phyloP scores from a whole-genome alignment of 2,888 invertebrate species.

The Acleris literana region DNA sequence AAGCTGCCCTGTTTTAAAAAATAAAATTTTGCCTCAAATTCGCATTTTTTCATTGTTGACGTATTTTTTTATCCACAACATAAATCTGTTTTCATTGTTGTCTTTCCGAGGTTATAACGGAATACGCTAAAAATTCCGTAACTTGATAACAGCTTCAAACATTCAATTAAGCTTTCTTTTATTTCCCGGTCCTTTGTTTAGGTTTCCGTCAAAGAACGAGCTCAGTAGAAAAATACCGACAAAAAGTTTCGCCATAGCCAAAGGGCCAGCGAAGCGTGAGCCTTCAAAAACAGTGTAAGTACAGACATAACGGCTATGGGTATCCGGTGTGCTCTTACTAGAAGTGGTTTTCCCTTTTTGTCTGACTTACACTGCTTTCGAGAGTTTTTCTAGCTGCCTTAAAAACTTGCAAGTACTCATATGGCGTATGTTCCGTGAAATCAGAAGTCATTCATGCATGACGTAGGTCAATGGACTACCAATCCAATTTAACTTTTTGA shows the following conservation, averaged over 20 bases:
- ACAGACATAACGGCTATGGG: slow-evolving; percentile 29
- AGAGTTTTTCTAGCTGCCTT: slow-evolving; percentile 2
- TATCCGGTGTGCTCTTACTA: slow-evolving; percentile 17
- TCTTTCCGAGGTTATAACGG: slow-evolving; percentile 35
- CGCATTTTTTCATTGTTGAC: not conserved
- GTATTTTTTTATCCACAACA: slow-evolving; percentile 11
- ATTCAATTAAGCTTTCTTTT: slow-evolving; percentile 65
- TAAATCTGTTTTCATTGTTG: slow-evolving; percentile 21
- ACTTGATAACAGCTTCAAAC: slow-evolving; percentile 55
- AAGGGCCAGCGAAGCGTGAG: slow-evolving; percentile 60
- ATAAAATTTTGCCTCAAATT: not conserved
- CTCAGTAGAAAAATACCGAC: slow-evolving; percentile 56
- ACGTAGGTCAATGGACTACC: no score
- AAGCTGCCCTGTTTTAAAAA: no score
- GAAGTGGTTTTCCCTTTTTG: slow-evolving; percentile 20
- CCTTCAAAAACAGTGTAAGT: slow-evolving; percentile 53
- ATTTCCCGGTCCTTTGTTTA: slow-evolving; percentile 64
- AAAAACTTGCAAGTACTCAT: no score
- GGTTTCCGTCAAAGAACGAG: slow-evolving; percentile 57
- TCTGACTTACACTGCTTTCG: slow-evolving; percentile 12
- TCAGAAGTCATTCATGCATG: no score
- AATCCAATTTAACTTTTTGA: no score
- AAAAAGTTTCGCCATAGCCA: slow-evolving; percentile 57
- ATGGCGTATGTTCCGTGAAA: not conserved
- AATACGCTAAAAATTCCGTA: slow-evolving; percentile 50